Evolutionary conservation across 1,140 invertebrate genomes (phyloP).

Genomic region (Scaptomyza hsui): DNA sequence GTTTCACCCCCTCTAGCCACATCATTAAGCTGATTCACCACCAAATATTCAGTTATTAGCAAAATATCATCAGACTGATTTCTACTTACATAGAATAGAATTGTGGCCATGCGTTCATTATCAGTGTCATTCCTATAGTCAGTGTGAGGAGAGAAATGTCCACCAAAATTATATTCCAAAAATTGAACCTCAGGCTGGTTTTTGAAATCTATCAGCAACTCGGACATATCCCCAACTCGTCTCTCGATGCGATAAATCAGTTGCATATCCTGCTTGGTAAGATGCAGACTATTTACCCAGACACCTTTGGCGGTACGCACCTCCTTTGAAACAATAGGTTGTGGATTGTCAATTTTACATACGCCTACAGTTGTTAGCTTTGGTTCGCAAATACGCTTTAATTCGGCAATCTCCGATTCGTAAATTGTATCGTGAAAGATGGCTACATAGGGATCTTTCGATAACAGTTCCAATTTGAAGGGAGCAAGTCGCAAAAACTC

Average conservation of each 20-base stretch:
- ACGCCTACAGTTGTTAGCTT: constrained; percentile 90
- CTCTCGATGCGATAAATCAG: constrained; percentile 89
- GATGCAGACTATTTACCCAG: constrained; percentile 87
- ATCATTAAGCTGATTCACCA: constrained; percentile 48
- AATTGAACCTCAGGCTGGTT: constrained; percentile 86
- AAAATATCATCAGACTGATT: no score
- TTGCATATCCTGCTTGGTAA: no score
- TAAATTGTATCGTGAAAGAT: constrained; percentile 95
- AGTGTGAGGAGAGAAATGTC: constrained; percentile 88
- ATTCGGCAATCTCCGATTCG: constrained; percentile 93
- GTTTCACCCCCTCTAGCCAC: constrained; percentile 48
- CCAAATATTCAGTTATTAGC: no score
- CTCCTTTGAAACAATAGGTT: no score
- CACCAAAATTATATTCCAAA: constrained; percentile 89
- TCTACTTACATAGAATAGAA: constrained; percentile 61
- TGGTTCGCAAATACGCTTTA: constrained; percentile 92
- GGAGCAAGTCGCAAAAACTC: constrained; percentile 93
- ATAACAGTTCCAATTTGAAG: constrained; percentile 95
- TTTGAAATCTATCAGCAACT: constrained; percentile 84
- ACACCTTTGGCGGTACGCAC: no score
- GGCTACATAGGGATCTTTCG: constrained; percentile 92
- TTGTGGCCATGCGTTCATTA: constrained; percentile 54
- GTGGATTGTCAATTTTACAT: no score
- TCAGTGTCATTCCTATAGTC: constrained; percentile 85
- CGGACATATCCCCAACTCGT: constrained; percentile 90